Evolutionary conservation across 2,113 vertebrate genomes (phyloP).

Genomic region (Chloroceryle aenea): DNA sequence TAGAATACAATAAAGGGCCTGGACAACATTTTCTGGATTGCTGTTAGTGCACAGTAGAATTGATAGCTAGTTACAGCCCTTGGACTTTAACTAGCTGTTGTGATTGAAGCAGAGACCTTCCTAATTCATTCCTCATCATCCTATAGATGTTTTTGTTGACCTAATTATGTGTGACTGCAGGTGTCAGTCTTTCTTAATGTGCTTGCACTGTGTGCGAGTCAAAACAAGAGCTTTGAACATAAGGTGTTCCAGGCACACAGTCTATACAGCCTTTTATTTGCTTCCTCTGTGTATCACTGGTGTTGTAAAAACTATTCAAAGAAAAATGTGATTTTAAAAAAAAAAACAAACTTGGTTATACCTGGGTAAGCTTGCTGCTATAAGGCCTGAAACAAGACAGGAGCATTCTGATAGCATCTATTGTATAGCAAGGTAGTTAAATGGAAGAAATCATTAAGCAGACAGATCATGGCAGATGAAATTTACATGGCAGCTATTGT

Average conservation of each 20-base stretch:
- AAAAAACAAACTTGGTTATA: background rate
- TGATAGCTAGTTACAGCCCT: background rate
- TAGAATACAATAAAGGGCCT: background rate
- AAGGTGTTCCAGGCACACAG: background rate
- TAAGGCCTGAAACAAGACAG: background rate
- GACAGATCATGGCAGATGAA: background rate
- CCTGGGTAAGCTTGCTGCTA: background rate
- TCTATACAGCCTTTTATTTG: background rate
- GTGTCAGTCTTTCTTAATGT: background rate
- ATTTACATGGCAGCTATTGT: background rate
- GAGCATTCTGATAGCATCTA: background rate
- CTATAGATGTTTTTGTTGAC: background rate
- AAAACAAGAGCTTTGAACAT: background rate
- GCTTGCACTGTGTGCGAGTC: background rate
- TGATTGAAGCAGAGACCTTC: background rate
- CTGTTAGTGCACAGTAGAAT: background rate
- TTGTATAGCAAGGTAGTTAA: background rate
- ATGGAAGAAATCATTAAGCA: background rate
- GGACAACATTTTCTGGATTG: background rate
- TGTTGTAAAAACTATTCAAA: background rate
- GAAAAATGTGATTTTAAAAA: background rate
- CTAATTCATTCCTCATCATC: conserved; percentile 10
- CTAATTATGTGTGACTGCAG: background rate
- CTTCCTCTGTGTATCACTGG: background rate
- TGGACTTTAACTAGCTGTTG: background rate